These are phyloP conservation scores for Cephus pulcher DNA, from an alignment of 2,888 invertebrate genomes.

Conservation along the genomic window DNA sequence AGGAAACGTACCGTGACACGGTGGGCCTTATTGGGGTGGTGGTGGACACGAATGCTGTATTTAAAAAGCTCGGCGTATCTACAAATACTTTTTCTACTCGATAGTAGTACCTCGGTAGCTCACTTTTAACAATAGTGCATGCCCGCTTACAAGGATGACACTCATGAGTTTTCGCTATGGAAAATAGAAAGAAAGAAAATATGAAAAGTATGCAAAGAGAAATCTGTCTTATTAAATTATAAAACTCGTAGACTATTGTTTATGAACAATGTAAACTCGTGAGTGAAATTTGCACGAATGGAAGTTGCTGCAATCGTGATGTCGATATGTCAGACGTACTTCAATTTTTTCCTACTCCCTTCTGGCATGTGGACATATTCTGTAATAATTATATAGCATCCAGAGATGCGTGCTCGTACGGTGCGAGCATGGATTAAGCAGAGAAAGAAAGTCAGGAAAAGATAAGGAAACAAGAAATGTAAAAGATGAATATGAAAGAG, in stretches of 20 bases:
- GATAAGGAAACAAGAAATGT: not conserved
- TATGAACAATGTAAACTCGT: not conserved
- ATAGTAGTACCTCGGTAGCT: constrained; percentile 62
- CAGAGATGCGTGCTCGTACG: not conserved
- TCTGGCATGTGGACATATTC: not conserved
- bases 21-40: constrained; percentile 28
- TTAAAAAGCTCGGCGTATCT: constrained; percentile 63
- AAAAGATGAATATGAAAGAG: not conserved
- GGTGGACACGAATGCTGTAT: constrained; percentile 62
- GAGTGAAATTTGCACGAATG: not conserved
- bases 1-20: constrained; percentile 28
- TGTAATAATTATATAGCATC: not conserved
- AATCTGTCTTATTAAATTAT: not conserved
- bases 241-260: not conserved
- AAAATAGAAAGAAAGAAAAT: not conserved
- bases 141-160: constrained; percentile 42
- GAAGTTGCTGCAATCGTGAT: not conserved
- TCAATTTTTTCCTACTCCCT: not conserved
- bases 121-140: constrained; percentile 67
- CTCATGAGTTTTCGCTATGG: constrained; percentile 25
- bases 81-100: constrained; percentile 58
- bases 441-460: not conserved
- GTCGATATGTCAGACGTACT: not conserved
- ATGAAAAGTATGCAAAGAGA: not conserved
- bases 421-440: not conserved